Evolutionary conservation across 2,888 invertebrate species (phyloP), one percentile per base, ranked within the genome.

Genomic region (Thecocarcelia acutangulata): DNA sequence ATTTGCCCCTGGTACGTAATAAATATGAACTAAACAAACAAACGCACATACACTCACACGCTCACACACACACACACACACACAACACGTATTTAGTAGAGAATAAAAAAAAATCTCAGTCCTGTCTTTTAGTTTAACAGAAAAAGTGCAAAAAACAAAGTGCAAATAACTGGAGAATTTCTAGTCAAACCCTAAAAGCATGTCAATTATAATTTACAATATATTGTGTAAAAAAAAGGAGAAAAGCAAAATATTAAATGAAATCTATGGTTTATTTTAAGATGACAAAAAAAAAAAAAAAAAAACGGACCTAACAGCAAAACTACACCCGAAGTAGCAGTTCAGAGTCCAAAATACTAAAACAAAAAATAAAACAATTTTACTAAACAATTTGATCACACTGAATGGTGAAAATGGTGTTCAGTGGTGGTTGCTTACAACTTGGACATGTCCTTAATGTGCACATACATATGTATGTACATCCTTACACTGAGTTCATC

Each of bases 191-290:
- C 68, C 80, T 84, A 79, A 83, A 84, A 84, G 84, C 84, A 84
- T 84, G 84, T 83, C 84, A 84, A 84, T 84, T 82, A 80, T 80
- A 83, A 84, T 83, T 84, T 84, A 59, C 61, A 48, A 82, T 82
- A 76, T 68, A 72, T 68, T 81, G 52, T 54, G 37, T 69, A 73
- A 40, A 46, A 54, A 68, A 68, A n/a, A 63, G 19, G 61, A 24
- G 9, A 28, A 37, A 33, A 5, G 6, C 3, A 33, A 33, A 79
- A 59, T 54, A 63, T 40, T 42, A 68, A 75, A 19, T 46, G 69
- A 58, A 58, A 56, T 70, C 21, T 46, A 69, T 61, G 61, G 56
- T 46, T 68, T 59, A 42, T 24, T 12, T 15, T 6, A 37, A 17
- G 19, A 21, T 19, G 9, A 8, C n/a, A 33, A 33, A 33, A 33